Base-by-base conservation (phyloP, 2,888 invertebrate genomes). In the Netelia melanura region DNA sequence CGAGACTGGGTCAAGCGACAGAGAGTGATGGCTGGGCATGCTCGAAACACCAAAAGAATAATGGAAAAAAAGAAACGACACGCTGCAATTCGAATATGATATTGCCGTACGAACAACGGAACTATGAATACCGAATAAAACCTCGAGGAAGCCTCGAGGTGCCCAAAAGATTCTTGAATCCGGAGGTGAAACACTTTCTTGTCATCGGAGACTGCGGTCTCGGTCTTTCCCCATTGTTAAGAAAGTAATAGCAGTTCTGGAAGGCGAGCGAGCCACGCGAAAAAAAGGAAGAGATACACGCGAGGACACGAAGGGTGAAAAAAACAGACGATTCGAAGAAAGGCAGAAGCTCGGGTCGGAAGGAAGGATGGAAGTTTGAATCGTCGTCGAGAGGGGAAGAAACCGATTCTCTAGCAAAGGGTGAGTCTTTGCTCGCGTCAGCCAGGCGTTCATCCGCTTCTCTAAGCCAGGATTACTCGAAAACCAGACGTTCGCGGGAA, bases 391-490 rank as follows among this genome's bases (percentile, higher is more conserved):
- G 56, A 81, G 30, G 44, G 56, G 44, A 70, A 64, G 72, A 78
- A 78, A 84, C 48, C 72, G 74, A 84, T 81, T 84, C 72, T 77
- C 54, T 30, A 56, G 48, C 61, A 48, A 64, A 58, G 8, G n/a
- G 48, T 54, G 21, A 43, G 67, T 44, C 62, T 62, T 67, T 43
- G 71, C 72, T 77, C 67, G 72, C 72, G 72, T 61, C 81, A 67
- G 76, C 71, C 67, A 62, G 70, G 79, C 70, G 74, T 79, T 82
- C 82, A 71, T 82, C 82, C 75, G 65, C 65, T 65, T 75, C 75
- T 56, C 61, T 79, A 58, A 52, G 78, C 74, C 78, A 65, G 85
- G 81, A 85, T 85, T 85, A 85, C 81, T 78, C 65, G 72, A 64
- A 72, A 81, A 78, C 62, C 74, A 81, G 74, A 84, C 84, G 56